phyloP scores from a whole-genome alignment of 1,140 invertebrate genomes.

The Lutraria rhynchaena region DNA sequence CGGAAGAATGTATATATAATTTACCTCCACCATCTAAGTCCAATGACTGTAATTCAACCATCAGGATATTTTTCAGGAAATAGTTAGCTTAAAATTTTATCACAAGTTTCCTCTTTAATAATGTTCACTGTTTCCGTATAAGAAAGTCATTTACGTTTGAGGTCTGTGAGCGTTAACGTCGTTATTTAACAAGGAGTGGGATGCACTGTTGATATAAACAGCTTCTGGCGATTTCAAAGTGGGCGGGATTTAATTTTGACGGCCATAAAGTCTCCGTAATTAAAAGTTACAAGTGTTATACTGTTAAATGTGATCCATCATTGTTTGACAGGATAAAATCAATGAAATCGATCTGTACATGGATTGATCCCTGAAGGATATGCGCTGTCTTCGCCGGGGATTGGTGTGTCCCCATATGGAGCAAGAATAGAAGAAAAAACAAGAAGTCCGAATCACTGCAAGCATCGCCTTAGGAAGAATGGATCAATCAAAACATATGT shows the following conservation, averaged over 20 bases:
- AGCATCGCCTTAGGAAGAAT: no score
- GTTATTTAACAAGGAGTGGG: constrained; percentile 30
- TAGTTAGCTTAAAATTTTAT: constrained; percentile 19
- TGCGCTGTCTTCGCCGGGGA: no score
- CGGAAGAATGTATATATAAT: constrained; percentile 10
- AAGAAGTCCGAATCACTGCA: no score
- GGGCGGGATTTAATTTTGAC: constrained; percentile 54
- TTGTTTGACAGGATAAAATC: constrained; percentile 51
- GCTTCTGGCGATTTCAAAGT: constrained; percentile 44
- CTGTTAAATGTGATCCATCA: constrained; percentile 51
- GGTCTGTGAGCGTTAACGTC: constrained; percentile 22
- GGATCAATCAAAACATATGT: constrained; percentile 30
- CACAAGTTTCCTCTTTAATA: constrained; percentile 50
- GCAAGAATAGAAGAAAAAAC: no score
- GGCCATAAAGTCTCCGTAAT: constrained; percentile 41
- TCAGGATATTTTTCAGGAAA: constrained; percentile 53
- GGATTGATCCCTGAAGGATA: constrained; percentile 19
- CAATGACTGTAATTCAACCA: constrained; percentile 33
- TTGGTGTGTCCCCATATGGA: no score
- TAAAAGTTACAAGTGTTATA: constrained; percentile 42
- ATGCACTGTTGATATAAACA: not conserved
- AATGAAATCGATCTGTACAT: constrained; percentile 47
- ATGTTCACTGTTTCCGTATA: constrained; percentile 40
- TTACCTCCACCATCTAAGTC: constrained; percentile 51
- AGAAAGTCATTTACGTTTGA: constrained; percentile 37